Base-by-base conservation (phyloP, 64 coral and sea anemone species). In the Pocillopora damicornis region DNA sequence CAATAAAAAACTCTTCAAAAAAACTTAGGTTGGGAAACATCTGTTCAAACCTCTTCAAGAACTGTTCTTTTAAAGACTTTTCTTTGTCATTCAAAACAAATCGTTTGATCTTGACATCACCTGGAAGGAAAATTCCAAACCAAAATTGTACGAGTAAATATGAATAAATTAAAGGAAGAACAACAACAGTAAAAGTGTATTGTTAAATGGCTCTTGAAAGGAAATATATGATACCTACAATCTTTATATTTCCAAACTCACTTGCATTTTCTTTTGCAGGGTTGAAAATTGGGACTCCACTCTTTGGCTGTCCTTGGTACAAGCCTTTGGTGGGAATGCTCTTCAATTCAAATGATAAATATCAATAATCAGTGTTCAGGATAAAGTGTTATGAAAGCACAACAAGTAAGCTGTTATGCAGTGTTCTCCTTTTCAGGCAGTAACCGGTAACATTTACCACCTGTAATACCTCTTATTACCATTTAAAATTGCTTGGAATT, bases 31-130 rank as follows among this genome's bases (percentile, higher is more conserved):
- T 63, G 11, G 12, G 61, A 15, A 51, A 51, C 42, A 51, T 51
- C 42, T 51, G 3, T 69, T 69, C 23, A 23, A 88, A 89, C 94
- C 91, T 96, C 87, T 82, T 92, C 62, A 90, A 42, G 75, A 96
- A 96, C 56, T 89, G 74, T 20, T 96, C 90, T 76, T 96, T 96
- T 71, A 96, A 74, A 73, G 79, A 45, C 51, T 82, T 92, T 87
- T 96, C 94, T 76, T 88, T 89, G n/a, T 96, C 87, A 93, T 59
- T 96, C 51, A 96, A 74, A 26, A 13, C 84, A 88, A 96, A 96
- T 10, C 37, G 37, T 60, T 96, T 96, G 8, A 84, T 61, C 83
- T 80, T 92, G 13, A 89, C 60, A 35, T 77, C 77, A 92, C 80
- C 94, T 96, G 81, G 6, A 17, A 13, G 58, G 14, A 72, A 13